Percentiles rank a stretch among this genome's conserved stretches.
Evolutionary conservation across 2,113 vertebrate species (phyloP).

Genomic region (Platysteira castanea): DNA sequence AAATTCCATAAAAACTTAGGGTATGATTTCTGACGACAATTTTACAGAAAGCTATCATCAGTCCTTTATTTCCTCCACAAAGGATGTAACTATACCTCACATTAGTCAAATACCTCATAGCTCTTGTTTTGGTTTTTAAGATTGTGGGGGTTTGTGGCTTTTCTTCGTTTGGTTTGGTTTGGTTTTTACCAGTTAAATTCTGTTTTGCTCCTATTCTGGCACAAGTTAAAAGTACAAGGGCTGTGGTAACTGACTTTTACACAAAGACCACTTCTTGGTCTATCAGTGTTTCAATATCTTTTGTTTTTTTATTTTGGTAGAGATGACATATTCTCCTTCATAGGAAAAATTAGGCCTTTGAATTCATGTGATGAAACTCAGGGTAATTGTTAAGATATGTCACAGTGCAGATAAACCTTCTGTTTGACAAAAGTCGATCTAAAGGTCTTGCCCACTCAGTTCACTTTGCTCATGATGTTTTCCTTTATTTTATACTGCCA

Average conservation of each 20-base stretch:
- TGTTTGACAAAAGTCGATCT: slow-evolving; percentile 20
- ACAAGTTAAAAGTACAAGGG: background rate
- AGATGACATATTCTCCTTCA: background rate
- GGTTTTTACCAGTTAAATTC: background rate
- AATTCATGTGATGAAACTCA: background rate
- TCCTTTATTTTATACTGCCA: background rate
- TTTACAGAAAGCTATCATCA: background rate
- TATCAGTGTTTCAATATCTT: background rate
- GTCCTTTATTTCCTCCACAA: background rate
- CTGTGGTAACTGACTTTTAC: background rate
- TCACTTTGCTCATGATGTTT: background rate
- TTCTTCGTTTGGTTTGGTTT: background rate
- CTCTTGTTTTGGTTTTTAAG: background rate
- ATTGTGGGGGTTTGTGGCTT: accelerated
- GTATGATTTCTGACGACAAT: background rate
- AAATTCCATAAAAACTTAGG: background rate
- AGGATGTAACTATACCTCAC: background rate
- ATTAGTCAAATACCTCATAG: background rate
- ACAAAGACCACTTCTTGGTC: background rate
- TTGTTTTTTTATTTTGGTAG: background rate
- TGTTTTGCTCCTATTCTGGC: background rate
- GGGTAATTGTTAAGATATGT: background rate
- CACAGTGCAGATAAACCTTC: background rate
- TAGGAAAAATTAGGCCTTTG: background rate
- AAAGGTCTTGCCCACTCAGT: background rate